Evolutionary conservation across 2,797 vertebrate species (phyloP), one percentile per base, ranked within the genome.

Genomic region (Hyperoplus lanceolatus): DNA sequence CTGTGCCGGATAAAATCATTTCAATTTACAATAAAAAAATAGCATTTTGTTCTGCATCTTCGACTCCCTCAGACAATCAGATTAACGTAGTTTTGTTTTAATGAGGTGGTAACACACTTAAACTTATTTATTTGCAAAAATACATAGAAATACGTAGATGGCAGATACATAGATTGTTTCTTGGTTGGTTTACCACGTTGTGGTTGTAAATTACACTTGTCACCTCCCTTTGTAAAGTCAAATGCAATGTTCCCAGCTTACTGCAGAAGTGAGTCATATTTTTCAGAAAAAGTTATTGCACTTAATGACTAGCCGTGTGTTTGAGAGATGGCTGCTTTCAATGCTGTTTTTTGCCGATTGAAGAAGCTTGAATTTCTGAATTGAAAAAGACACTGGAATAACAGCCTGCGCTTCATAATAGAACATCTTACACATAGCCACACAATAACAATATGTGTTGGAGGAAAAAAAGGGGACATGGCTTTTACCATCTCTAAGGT

Each of bases 361-460:
- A 3, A 56, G 46, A 45, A 43, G 36, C 43, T 18, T 14, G 10
- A 75, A 42, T n/a, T 16, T 58, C 50, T 67, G 7, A 50, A 55
- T 41, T 70, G 70, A 54, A 41, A 66, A 48, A 14, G 41, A 41
- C 50, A 42, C 38, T 45, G 12, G 50, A 45, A 46, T 50, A 62
- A 49, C 42, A 54, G n/a, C 12, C 12, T 5, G 16, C 50, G 38
- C 3, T 29, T 29, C 29, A 29, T 29, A 29, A 29, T 29, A 29
- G 29, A 29, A 29, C 29, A 29, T 29, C 29, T 29, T 29, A 29
- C 29, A 29, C 29, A 29, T 29, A 29, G 29, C 29, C 29, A 29
- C 29, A 29, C 29, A 29, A 29, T 29, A 29, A 29, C 29, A 29
- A 29, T 29, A 29, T 29, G 29, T 29, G 29, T 29, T 29, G 2